Conservation (phyloP, 2,797 vertebrate species). For the Pseudochaenichthys georgianus region DNA sequence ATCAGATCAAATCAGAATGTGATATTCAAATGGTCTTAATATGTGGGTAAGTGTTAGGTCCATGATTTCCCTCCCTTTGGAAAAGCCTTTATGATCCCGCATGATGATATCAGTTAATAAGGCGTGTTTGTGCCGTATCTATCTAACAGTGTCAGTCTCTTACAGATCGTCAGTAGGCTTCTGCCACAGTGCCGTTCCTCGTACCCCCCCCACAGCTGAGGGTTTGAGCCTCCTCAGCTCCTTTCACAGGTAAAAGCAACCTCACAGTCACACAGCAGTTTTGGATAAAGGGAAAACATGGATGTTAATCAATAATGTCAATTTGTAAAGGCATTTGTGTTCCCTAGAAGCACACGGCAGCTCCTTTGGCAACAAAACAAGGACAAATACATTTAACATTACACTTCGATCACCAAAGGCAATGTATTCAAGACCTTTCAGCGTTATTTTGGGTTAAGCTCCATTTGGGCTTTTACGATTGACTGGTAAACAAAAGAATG, state of each 20-base stretch:
- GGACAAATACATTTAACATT: too few species aligned
- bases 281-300: background rate
- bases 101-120: constrained; percentile 48
- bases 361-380: too few species aligned
- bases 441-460: too few species aligned
- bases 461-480: too few species aligned
- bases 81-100: constrained; percentile 60
- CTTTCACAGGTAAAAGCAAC: constrained; percentile 83
- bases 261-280: constrained; percentile 4
- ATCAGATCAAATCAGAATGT: background rate
- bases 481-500: too few species aligned
- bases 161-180: constrained; percentile 97
- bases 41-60: constrained; percentile 42
- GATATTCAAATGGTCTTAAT: constrained; percentile 14
- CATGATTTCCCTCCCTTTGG: background rate
- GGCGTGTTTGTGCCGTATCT: constrained; percentile 81
- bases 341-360: background rate
- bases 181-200: constrained; percentile 90
- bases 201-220: constrained; percentile 90
- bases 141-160: constrained; percentile 94
- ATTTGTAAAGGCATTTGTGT: background rate
- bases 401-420: too few species aligned
- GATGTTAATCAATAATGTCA: background rate
- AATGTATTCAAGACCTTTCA: too few species aligned
- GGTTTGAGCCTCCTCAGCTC: constrained; percentile 80